Evolutionary conservation across 2,797 vertebrate species (phyloP), one percentile per base, ranked within the genome.

Genomic region (Enteromius anoplus): DNA sequence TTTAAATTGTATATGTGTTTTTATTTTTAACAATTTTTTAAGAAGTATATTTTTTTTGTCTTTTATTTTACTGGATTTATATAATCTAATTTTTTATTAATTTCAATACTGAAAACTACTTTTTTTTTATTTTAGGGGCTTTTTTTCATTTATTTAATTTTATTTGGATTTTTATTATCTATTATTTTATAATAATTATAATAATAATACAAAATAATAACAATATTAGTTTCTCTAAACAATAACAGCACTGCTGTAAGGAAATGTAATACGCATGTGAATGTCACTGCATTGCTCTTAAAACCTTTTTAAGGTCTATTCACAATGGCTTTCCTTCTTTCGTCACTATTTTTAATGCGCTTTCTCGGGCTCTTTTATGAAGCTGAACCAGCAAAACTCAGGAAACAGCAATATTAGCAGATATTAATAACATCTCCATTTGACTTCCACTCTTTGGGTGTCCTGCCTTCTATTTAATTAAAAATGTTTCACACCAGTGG

Each of bases 391-490:
- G 69, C 68, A 34, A 23, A 49, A 26, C 73, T 66, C 42, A 60
- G 71, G 71, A n/a, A n/a, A n/a, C n/a, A n/a, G n/a, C n/a, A n/a
- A n/a, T n/a, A n/a, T n/a, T n/a, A 81, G 29, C 34, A 75, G 66
- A 32, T 26, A 40, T 62, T 53, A 37, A 53, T 80, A 66, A 69
- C 71, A 72, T 76, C 42, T 66, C 23, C 69, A 42, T 34, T 62
- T 66, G 32, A 75, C 71, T 21, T 73, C 37, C 42, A 60, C 60
- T 84, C 21, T 71, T 71, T 81, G 34, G 34, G 70, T 72, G 55
- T 65, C 65, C 32, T 62, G 32, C 26, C 34, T 68, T 81, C 11
- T 71, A 47, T 60, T 55, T 45, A 83, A 85, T 83, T 79, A 71
- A 45, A 45, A 45, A 45, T 81, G 29, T 75, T 51, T 86, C 77